Evolutionary conservation across 2,797 vertebrate genomes (phyloP).

Genomic region (Sphenodon punctatus): DNA sequence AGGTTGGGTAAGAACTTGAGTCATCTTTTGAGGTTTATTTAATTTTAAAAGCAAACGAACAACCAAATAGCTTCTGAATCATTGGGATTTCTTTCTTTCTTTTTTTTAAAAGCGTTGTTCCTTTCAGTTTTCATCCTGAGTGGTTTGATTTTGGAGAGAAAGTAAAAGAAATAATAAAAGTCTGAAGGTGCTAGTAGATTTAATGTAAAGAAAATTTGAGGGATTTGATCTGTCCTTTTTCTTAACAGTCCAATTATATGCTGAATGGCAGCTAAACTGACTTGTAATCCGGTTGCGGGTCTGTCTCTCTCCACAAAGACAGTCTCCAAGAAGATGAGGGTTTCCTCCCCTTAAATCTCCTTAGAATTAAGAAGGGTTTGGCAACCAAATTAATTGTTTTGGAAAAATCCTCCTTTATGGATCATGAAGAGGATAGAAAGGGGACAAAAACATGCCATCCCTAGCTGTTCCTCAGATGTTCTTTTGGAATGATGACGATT

Average conservation of each 20-base stretch:
- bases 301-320: slow-evolving; percentile 58
- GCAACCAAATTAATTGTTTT: slow-evolving; percentile 74
- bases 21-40: background rate
- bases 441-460: slow-evolving; percentile 62
- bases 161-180: slow-evolving; percentile 36
- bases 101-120: background rate
- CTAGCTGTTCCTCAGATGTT: slow-evolving; percentile 69
- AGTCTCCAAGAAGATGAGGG: slow-evolving; percentile 68
- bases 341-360: slow-evolving; percentile 64
- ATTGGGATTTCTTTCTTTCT: background rate
- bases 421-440: slow-evolving; percentile 63
- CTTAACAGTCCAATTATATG: slow-evolving; percentile 60
- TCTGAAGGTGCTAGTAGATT: slow-evolving; percentile 8
- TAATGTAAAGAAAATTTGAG: slow-evolving; percentile 27
- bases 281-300: slow-evolving; percentile 73
- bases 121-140: background rate
- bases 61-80: background rate
- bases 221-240: slow-evolving; percentile 11
- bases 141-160: slow-evolving; percentile 37
- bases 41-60: background rate
- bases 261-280: slow-evolving; percentile 55
- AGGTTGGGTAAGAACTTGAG: background rate
- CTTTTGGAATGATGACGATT: slow-evolving; percentile 69
- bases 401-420: slow-evolving; percentile 70
- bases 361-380: slow-evolving; percentile 75